These are phyloP conservation scores for Physocephala rufipes DNA, from an alignment of 2,888 invertebrate species.

Conservation along the genomic window DNA sequence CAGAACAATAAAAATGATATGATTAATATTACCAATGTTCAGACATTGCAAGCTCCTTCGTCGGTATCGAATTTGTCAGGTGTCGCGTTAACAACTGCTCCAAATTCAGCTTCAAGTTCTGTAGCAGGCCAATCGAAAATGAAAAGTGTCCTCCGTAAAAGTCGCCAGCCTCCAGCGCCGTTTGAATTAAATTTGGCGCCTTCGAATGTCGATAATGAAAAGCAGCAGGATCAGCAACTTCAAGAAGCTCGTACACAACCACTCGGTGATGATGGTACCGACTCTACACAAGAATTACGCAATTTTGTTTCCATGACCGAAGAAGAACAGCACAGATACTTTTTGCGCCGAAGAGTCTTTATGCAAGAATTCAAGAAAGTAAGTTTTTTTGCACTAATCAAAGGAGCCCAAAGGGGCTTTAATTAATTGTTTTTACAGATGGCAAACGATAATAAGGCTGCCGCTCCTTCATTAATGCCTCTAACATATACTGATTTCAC, in stretches of 20 bases:
- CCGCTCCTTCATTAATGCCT: slow-evolving; percentile 47
- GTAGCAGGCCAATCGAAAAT: slow-evolving; percentile 43
- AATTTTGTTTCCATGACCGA: slow-evolving; percentile 44
- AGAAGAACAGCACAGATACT: slow-evolving; percentile 53
- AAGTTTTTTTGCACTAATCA: slow-evolving; percentile 21
- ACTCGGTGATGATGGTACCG: slow-evolving; percentile 63
- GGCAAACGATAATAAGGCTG: slow-evolving; percentile 49
- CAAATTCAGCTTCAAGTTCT: not conserved
- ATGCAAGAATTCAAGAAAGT: slow-evolving; percentile 59
- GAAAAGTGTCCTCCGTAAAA: slow-evolving; percentile 62
- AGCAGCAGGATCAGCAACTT: slow-evolving; percentile 46
- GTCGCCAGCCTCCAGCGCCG: slow-evolving; percentile 59
- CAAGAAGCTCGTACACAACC: slow-evolving; percentile 67
- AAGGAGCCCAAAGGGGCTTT: not conserved
- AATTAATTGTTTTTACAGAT: too few relatives aligned
- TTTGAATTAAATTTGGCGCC: slow-evolving; percentile 57
- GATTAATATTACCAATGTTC: slow-evolving; percentile 29
- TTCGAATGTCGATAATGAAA: slow-evolving; percentile 42
- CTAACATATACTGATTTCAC: slow-evolving; percentile 46
- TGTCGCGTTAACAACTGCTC: not conserved
- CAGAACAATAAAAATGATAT: slow-evolving; percentile 43
- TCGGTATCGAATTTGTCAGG: not conserved
- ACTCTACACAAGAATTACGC: slow-evolving; percentile 36
- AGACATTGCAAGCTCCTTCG: slow-evolving; percentile 27
- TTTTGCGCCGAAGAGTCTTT: slow-evolving; percentile 56